Percentiles rank a stretch among this genome's conserved stretches.
phyloP scores from a whole-genome alignment of 2,888 invertebrate genomes.

The Eumerus sabulonum region DNA sequence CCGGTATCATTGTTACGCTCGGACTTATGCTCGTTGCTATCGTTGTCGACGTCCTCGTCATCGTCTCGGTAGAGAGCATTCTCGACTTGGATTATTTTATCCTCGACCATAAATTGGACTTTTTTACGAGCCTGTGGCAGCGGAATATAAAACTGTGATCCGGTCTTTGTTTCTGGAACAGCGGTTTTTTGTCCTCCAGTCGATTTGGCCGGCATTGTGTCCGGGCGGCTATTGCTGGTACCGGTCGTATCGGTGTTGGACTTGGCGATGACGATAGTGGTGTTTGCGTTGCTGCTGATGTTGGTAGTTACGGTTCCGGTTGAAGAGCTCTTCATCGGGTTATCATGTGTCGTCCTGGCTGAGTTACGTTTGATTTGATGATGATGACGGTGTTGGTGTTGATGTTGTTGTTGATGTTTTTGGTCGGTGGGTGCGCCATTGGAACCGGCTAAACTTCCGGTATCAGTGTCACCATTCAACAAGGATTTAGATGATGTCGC shows the following conservation, averaged over 20 bases:
- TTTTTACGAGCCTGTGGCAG: conserved; percentile 83
- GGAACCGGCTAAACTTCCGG: conserved; percentile 71
- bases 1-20: too few species aligned
- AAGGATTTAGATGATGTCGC: conserved; percentile 73
- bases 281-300: neutral
- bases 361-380: conserved; percentile 66
- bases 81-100: conserved; percentile 77
- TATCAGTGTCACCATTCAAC: conserved; percentile 74
- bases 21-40: conserved; percentile 9
- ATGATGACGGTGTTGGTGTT: conserved; percentile 50
- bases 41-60: conserved; percentile 30
- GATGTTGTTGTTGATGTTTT: conserved; percentile 39
- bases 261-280: too few species aligned
- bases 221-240: conserved; percentile 4
- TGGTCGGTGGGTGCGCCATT: conserved; percentile 15
- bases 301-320: too few species aligned
- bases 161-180: conserved; percentile 69
- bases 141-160: conserved; percentile 84
- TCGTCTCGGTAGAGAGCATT: conserved; percentile 64
- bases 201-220: conserved; percentile 50
- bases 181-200: conserved; percentile 56
- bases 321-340: conserved; percentile 33
- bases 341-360: conserved; percentile 49
- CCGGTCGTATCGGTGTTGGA: neutral
- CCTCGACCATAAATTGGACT: conserved; percentile 86